These are phyloP conservation scores for Tryphoninae sp. DNA, from an alignment of 2,888 invertebrate species.

Conservation along the genomic window DNA sequence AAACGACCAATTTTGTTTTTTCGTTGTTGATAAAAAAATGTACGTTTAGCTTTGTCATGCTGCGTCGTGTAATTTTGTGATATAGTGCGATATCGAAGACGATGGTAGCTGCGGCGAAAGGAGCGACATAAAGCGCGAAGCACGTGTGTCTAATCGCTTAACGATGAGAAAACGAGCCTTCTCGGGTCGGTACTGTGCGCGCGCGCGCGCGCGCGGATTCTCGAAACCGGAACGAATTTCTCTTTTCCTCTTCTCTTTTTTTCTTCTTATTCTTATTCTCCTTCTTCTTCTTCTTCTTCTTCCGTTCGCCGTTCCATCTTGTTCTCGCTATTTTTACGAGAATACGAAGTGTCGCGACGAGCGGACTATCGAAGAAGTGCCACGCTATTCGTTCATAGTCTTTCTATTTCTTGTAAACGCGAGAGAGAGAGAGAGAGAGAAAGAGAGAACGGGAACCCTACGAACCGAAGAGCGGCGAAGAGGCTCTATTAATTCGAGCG, in stretches of 20 bases:
- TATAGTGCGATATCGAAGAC: slow-evolving; percentile 31
- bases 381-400: slow-evolving; percentile 54
- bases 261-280: slow-evolving; percentile 7
- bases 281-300: slow-evolving; percentile 26
- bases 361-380: slow-evolving; percentile 60
- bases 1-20: too few relatives aligned
- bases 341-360: slow-evolving; percentile 55
- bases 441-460: slow-evolving; percentile 9
- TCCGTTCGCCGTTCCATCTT: slow-evolving; percentile 43
- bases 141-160: slow-evolving; percentile 72
- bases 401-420: slow-evolving; percentile 40
- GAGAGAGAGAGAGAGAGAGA: slow-evolving; percentile 5
- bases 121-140: slow-evolving; percentile 40
- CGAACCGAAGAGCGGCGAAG: slow-evolving; percentile 17
- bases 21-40: neutral
- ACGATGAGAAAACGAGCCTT: slow-evolving; percentile 74
- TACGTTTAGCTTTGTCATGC: neutral
- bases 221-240: slow-evolving; percentile 39
- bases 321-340: slow-evolving; percentile 58
- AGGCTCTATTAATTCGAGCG: slow-evolving; percentile 64
- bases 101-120: slow-evolving; percentile 34
- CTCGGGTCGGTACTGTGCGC: neutral
- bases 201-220: neutral
- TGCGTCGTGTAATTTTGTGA: neutral
- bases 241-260: slow-evolving; percentile 9